A percentile compares a stretch with the other conserved stretches of the same genome.
Conservation (phyloP, 2,113 vertebrate genomes). For the Scytalopus superciliaris region DNA sequence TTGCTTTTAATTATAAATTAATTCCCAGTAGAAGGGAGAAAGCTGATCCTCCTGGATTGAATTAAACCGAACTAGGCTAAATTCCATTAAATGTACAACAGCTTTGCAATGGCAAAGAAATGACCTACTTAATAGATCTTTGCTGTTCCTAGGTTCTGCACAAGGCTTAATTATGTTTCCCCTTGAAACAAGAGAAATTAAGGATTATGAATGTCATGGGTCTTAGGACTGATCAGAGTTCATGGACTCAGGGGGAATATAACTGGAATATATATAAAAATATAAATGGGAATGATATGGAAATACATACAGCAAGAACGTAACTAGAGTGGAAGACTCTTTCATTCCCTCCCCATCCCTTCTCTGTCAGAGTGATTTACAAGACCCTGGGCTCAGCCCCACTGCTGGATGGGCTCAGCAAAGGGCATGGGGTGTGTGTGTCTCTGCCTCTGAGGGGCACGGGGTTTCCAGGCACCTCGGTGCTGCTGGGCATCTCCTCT, state of each 20-base stretch:
- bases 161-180: conserved; percentile 53
- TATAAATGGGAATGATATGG: not conserved
- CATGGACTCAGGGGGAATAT: not conserved
- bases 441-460: not conserved
- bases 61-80: conserved; percentile 53
- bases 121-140: conserved; percentile 52
- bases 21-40: conserved; percentile 34
- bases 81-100: conserved; percentile 45
- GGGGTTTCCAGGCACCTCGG: accelerated
- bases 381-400: not conserved
- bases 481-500: not conserved
- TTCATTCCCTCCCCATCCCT: not conserved
- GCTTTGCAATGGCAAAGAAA: conserved; percentile 40
- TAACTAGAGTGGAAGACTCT: not conserved
- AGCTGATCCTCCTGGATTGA: conserved; percentile 37
- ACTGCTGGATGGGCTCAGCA: not conserved
- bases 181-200: conserved; percentile 47
- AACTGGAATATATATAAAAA: not conserved
- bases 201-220: conserved; percentile 4
- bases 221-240: conserved; percentile 16
- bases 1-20: conserved; percentile 61
- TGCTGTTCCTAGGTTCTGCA: conserved; percentile 23
- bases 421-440: not conserved
- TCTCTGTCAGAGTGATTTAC: not conserved
- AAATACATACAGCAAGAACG: not conserved